Base-by-base conservation (phyloP, 1,140 invertebrate genomes). In the Artemia franciscana region DNA sequence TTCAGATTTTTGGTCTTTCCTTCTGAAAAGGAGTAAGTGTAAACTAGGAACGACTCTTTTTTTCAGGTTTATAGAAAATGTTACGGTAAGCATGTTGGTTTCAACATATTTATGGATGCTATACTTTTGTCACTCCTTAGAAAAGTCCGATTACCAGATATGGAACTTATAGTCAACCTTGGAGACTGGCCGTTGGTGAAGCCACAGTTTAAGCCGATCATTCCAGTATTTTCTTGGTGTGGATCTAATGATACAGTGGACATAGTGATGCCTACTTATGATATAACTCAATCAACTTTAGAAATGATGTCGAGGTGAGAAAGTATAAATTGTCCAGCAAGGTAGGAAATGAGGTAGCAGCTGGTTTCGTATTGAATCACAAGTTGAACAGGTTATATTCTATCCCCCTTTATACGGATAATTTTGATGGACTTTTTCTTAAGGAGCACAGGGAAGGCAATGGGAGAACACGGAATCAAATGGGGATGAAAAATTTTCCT, bases 161-260 rank as follows among this genome's bases (percentile, higher is more conserved):
- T 88, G 62, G 91, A 96, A 73, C 83, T 98, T 67, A 84, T 94
- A 67, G 79, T 89, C 26, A 98, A 97, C 76, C 77, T 98, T 15
- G 92, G 92, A 18, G 92, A 98, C 74, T 97, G 91, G 91, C 92
- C 93, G 9, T 73, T 97, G 12, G 72, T 73, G 51, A 69, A 72
- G 26, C 70, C 66, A 62, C 62, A 68, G 28, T 78, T 81, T 0
- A 73, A 76, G 56, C 73, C 76, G 15, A 66, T 73, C 4, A 77
- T 85, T 66, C 91, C 92, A n/a, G 83, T 98, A 61, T 90, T 97
- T 71, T 94, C 91, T 28, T 98, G 93, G 92, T 96, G 92, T 76
- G 90, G 90, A 1, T 93, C 88, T 65, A 75, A 81, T 60, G 79
- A 85, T 65, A 83, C 83, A 4, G 74, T 78, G 67, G 93, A 98